Evolutionary conservation across 2,888 invertebrate genomes (phyloP).

Genomic region (Philonicus albiceps): DNA sequence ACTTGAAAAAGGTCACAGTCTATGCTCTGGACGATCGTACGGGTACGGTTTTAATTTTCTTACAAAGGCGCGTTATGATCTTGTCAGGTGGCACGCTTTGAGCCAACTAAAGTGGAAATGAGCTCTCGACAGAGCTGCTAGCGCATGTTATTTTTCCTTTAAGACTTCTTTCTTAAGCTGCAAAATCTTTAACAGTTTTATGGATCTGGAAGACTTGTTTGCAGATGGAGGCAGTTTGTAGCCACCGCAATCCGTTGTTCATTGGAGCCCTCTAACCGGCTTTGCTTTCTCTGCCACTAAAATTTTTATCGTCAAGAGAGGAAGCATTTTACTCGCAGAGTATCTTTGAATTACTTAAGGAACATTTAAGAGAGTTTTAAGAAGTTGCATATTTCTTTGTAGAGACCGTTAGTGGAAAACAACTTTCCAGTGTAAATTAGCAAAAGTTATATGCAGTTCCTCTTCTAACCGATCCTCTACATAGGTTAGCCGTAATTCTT

Average conservation of each 20-base stretch:
- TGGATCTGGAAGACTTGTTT: conserved; percentile 23
- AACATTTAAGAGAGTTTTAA: conserved; percentile 3
- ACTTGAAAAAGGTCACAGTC: conserved; percentile 4
- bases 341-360: neutral
- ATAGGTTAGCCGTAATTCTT: neutral
- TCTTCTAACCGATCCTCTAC: neutral
- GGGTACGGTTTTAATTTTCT: neutral
- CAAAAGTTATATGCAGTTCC: neutral
- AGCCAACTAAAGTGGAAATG: conserved; percentile 46
- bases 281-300: neutral
- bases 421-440: neutral
- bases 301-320: conserved; percentile 2
- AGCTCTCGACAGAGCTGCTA: conserved; percentile 8
- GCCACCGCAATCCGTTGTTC: conserved; percentile 4
- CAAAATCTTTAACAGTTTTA: neutral
- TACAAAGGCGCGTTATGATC: conserved; percentile 28
- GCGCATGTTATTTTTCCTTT: conserved; percentile 26
- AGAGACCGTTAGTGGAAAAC: conserved; percentile 17
- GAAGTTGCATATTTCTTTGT: too few relatives aligned
- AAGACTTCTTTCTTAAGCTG: conserved; percentile 5
- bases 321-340: neutral
- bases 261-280: neutral
- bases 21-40: neutral
- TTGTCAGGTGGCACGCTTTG: conserved; percentile 48
- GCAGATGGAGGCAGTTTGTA: conserved; percentile 5